Percentiles rank a stretch among this genome's conserved stretches.
Evolutionary conservation across 37 sponge, comb jelly and placozoan species (phyloP).

Genomic region (Ephydatia muelleri): DNA sequence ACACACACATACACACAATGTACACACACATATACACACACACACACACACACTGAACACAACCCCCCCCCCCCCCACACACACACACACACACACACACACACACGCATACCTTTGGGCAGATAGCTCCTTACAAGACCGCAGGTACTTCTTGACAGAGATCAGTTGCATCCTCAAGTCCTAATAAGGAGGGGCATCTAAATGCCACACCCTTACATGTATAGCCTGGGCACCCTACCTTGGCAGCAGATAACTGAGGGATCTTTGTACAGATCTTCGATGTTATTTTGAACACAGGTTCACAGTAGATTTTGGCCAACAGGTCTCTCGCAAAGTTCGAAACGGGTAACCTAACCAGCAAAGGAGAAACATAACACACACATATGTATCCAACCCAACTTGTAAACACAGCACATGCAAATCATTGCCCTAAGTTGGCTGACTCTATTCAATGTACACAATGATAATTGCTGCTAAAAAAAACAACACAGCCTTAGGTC

Average conservation of each 20-base stretch:
- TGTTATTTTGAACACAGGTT: slow-evolving; percentile 69
- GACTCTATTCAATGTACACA: too few relatives aligned
- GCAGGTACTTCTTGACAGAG: slow-evolving; percentile 48
- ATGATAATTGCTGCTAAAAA: too few relatives aligned
- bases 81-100: too few relatives aligned
- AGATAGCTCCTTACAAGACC: slow-evolving; percentile 23
- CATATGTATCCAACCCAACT: neutral
- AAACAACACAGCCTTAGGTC: too few relatives aligned
- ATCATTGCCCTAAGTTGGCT: too few relatives aligned
- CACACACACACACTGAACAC: neutral
- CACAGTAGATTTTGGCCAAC: slow-evolving; percentile 59
- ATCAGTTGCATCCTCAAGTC: slow-evolving; percentile 59
- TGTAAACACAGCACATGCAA: slow-evolving; percentile 7
- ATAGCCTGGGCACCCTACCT: slow-evolving; percentile 25
- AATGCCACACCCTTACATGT: neutral
- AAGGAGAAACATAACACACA: too few relatives aligned
- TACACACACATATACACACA: slow-evolving; percentile 15
- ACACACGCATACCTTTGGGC: neutral
- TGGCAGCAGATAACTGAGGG: slow-evolving; percentile 19
- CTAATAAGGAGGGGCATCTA: neutral
- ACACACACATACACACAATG: slow-evolving; percentile 6
- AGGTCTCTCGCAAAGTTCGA: slow-evolving; percentile 90
- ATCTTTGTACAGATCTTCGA: slow-evolving; percentile 38
- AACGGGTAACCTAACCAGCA: slow-evolving; percentile 39
- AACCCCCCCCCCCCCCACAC: neutral